Evolutionary conservation across 2,113 vertebrate species (phyloP).

Genomic region (Cathartes aura): DNA sequence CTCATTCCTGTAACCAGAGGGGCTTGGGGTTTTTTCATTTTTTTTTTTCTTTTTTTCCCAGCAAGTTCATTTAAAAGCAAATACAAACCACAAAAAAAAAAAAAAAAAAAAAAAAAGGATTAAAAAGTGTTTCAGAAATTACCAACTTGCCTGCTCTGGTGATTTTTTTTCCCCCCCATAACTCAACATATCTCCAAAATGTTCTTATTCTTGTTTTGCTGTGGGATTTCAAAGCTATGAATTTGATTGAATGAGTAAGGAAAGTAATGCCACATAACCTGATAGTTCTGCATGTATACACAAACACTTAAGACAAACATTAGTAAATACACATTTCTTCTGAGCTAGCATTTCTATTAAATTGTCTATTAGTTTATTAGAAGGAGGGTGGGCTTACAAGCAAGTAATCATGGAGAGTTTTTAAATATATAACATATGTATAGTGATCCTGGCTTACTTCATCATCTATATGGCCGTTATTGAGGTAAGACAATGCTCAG

Average conservation of each 20-base stretch:
- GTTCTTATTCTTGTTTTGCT: neutral
- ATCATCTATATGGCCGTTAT: too few relatives aligned
- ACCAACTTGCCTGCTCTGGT: neutral
- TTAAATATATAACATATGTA: neutral
- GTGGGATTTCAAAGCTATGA: neutral
- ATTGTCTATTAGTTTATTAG: neutral
- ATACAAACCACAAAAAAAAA: neutral
- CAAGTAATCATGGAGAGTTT: neutral
- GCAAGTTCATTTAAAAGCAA: neutral
- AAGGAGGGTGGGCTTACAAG: neutral
- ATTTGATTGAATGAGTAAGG: neutral
- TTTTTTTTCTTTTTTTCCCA: too few relatives aligned
- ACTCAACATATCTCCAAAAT: neutral
- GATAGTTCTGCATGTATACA: neutral
- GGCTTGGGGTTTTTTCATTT: rapidly evolving
- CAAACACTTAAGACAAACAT: neutral
- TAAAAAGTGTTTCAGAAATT: neutral
- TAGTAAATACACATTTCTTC: neutral
- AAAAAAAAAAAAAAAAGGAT: neutral
- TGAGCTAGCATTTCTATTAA: neutral
- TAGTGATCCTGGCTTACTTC: neutral
- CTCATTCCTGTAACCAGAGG: neutral
- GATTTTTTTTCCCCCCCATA: neutral
- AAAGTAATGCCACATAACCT: neutral
- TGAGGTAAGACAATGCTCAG: neutral